Conservation (phyloP, 2,797 vertebrate genomes). For the Varecia variegata region DNA sequence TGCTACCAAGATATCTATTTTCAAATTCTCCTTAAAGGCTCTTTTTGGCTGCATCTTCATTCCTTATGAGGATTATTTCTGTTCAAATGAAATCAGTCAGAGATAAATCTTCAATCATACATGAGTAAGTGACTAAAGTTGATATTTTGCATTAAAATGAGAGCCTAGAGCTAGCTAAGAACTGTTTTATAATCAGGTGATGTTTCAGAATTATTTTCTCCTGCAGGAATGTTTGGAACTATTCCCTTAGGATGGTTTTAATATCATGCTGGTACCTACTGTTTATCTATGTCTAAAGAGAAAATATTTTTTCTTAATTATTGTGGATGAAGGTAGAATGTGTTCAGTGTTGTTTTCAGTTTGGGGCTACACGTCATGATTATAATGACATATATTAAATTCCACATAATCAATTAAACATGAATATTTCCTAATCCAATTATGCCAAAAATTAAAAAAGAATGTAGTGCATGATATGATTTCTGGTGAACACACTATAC, state of each 20-base stretch:
- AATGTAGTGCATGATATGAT: background rate
- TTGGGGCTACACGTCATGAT: background rate
- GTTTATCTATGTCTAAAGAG: background rate
- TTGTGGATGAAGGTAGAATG: background rate
- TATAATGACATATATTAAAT: background rate
- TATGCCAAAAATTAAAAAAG: background rate
- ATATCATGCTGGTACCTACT: background rate
- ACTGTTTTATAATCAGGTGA: background rate
- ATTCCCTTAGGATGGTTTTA: slow-evolving; percentile 27
- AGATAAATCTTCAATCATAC: slow-evolving; percentile 48
- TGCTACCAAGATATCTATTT: slow-evolving; percentile 53
- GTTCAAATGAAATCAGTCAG: slow-evolving; percentile 62
- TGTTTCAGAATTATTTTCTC: slow-evolving; percentile 42
- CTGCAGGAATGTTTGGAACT: background rate
- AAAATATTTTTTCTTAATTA: background rate
- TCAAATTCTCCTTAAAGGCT: slow-evolving; percentile 46
- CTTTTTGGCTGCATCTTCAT: slow-evolving; percentile 49
- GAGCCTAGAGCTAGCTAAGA: slow-evolving; percentile 42
- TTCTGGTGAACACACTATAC: background rate
- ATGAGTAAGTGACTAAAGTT: slow-evolving; percentile 39
- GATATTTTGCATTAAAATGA: slow-evolving; percentile 56
- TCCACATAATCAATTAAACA: background rate
- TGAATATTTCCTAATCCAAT: background rate
- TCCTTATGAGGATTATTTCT: slow-evolving; percentile 63
- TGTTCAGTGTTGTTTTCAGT: background rate